Conservation (phyloP, 2,888 invertebrate species). For the Parasteatoda lunata region DNA sequence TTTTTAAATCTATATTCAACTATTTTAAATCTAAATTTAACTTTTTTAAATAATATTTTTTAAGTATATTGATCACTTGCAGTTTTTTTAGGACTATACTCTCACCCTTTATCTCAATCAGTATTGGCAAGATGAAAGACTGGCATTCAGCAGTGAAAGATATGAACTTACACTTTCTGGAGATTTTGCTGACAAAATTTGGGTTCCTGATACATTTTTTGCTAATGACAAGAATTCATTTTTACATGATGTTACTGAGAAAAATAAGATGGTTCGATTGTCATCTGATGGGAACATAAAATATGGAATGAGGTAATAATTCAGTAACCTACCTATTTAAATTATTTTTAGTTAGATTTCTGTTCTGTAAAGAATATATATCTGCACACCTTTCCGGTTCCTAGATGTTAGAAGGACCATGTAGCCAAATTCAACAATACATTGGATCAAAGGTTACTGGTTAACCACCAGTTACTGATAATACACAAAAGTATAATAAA, state of each 20-base stretch:
- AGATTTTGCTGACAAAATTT: conserved; percentile 98
- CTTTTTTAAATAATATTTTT: too few species aligned
- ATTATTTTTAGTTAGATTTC: too few species aligned
- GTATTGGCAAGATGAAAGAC: conserved; percentile 98
- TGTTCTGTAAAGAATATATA: neutral
- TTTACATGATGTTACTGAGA: conserved; percentile 97
- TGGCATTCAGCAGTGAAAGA: conserved; percentile 84
- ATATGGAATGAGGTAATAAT: conserved; percentile 90
- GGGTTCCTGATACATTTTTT: conserved; percentile 99
- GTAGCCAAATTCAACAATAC: too few species aligned
- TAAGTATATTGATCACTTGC: too few species aligned
- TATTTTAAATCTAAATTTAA: too few species aligned
- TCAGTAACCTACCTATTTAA: too few species aligned
- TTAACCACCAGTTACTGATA: too few species aligned
- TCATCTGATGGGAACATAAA: conserved; percentile 95
- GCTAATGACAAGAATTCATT: conserved; percentile 98
- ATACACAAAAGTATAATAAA: too few species aligned
- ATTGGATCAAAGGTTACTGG: too few species aligned
- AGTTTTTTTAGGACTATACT: conserved; percentile 89
- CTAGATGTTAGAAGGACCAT: too few species aligned
- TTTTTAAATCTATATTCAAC: too few species aligned
- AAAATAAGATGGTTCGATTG: conserved; percentile 95
- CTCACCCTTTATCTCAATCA: conserved; percentile 99
- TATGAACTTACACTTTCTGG: conserved; percentile 91
- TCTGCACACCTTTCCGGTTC: too few species aligned